A percentile compares a stretch with the other conserved stretches of the same genome.
Conservation (phyloP, 2,888 invertebrate genomes). For the Cephus pygmeus region DNA sequence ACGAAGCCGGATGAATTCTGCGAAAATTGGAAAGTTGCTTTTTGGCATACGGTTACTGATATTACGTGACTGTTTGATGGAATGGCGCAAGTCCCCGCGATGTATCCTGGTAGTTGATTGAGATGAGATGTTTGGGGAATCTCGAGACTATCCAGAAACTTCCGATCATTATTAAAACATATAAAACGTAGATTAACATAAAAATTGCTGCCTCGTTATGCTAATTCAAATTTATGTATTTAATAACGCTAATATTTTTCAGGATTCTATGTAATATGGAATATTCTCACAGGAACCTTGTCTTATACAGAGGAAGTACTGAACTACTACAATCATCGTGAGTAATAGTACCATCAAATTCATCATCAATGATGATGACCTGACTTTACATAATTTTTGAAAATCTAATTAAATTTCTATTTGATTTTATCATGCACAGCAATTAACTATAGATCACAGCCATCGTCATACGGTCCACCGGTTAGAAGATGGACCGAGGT, state of each 20-base stretch:
- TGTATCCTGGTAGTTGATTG: neutral
- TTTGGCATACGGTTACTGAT: slow-evolving; percentile 22
- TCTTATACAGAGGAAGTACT: slow-evolving; percentile 49
- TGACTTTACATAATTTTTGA: no score
- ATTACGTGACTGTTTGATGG: neutral
- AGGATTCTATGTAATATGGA: slow-evolving; percentile 54
- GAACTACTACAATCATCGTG: slow-evolving; percentile 50
- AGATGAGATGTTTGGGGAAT: neutral
- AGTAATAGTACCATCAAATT: slow-evolving; percentile 33
- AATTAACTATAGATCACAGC: slow-evolving; percentile 34
- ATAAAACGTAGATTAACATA: no score
- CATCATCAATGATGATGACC: no score
- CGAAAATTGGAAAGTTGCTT: slow-evolving; percentile 30
- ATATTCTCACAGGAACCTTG: slow-evolving; percentile 40
- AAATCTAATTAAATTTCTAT: neutral
- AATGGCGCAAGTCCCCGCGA: neutral
- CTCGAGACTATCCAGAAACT: neutral
- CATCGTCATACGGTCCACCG: slow-evolving; percentile 29
- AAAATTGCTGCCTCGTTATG: no score
- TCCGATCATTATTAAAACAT: neutral
- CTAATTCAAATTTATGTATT: no score
- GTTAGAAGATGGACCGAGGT: slow-evolving; percentile 46
- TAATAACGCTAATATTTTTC: slow-evolving; percentile 27
- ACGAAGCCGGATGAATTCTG: slow-evolving; percentile 12
- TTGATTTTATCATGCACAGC: slow-evolving; percentile 2